Evolutionary conservation across 2,113 vertebrate species (phyloP), one percentile per base, ranked within the genome.

Genomic region (Sceloporus undulatus): DNA sequence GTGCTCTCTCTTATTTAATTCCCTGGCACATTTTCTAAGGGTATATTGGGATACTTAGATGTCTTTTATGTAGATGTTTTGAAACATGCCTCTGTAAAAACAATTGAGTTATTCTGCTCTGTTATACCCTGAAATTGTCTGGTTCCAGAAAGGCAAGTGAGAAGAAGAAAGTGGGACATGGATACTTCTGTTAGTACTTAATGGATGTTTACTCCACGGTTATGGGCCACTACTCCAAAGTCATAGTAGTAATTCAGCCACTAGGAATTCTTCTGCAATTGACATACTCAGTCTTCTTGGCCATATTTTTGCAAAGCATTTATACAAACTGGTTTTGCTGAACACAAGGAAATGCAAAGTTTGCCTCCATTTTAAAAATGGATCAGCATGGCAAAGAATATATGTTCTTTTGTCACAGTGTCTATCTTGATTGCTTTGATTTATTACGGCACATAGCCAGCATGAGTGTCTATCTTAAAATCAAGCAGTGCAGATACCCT

Each of bases 1-100:
- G 34, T 34, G 34, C 34, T 34, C 9, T 25, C 1, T 18, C 6
- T 87, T 71, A 7, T 70, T 84, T 82, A 29, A 89, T 40, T 77
- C 82, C n/a, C 62, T 1, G 0, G 11, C 4, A 0, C 84, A 52
- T 77, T 59, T 56, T 84, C 89, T 90, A 19, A 34, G 71, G 0
- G 3, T 79, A n/a, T 79, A 18, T 54, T n/a, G n/a, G 29, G 11
- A 34, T 34, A 19, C n/a, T 59, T 27, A 79, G 7, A 0, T 62
- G 34, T 73, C 79, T 80, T 86, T 80, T 75, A 62, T 29, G 62
- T 8, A 2, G 9, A 40, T 77, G 0, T 0, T 21, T 21, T 48
- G 1, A 9, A 0, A 1, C 5, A 27, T 78, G 27, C 66, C 4
- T 6, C 16, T 5, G 11, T 76, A 0, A 7, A 29, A 76, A 82